Evolutionary conservation across 2,113 vertebrate genomes (phyloP), one percentile per base, ranked within the genome.

Genomic region (Cynoglossus semilaevis): DNA sequence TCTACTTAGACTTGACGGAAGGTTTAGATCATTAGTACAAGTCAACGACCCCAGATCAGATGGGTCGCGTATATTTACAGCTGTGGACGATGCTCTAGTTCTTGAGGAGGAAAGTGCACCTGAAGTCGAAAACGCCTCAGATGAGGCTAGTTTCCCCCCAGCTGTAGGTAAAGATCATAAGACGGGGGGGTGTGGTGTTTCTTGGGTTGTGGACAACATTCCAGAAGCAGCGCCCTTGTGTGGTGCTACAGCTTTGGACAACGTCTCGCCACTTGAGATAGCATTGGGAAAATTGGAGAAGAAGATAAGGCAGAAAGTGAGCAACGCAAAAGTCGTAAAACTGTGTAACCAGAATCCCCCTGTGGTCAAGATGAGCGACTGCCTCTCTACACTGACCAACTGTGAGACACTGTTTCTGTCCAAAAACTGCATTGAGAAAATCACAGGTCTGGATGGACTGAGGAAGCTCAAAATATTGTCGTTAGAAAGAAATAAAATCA

Each of bases 341-440:
- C 88, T 99, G 15, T 98, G 95, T 0, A 91, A 91, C 65, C 96
- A 98, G 81, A 59, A 95, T 48, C 96, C 96, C 56, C 93, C 97
- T 13, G 90, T 99, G 68, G 96, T 98, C 77, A 98, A 92, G 85
- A 95, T 99, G 95, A 96, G 98, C 58, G 87, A 91, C 0, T 93
- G 94, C 40, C 91, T 99, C 38, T 94, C 93, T 9, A 86, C 82
- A 0, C 92, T 99, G 60, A 86, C 80, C 74, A 94, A 86, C 41
- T 98, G 95, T 94, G 95, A 98, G 97, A 98, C 93, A 67, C 84
- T 99, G 4, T 97, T 94, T 2, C 79, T 99, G 77, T 98, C 96
- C 63, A 97, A 96, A 79, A 99, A 99, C 88, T 96, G 95, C 85
- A 98, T 99, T 81, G 96, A 98, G 74, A 98, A 97, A 89, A 99